Evolutionary conservation across 2,888 invertebrate species (phyloP).

Genomic region (Automeris io): DNA sequence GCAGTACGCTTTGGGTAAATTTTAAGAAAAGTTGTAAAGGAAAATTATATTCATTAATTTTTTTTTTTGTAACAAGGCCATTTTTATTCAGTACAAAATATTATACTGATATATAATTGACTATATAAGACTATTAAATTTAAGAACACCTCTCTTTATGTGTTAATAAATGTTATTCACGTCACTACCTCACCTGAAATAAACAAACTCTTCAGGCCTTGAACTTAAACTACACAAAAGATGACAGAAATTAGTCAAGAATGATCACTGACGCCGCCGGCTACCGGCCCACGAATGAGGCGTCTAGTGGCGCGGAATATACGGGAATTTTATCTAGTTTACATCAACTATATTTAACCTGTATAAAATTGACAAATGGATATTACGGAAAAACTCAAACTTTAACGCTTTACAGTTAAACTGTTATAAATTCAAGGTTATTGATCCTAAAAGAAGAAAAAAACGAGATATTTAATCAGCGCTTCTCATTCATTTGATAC

Average conservation of each 20-base stretch:
- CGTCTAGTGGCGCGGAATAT: constrained; percentile 34
- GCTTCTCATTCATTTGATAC: not conserved
- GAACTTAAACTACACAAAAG: constrained; percentile 48
- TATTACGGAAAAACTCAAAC: constrained; percentile 19
- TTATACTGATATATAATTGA: not conserved
- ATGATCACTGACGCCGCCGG: constrained; percentile 35
- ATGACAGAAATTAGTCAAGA: constrained; percentile 24
- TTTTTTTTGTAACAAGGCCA: not conserved
- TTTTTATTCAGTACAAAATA: not conserved
- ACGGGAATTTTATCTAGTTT: constrained; percentile 58
- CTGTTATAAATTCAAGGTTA: constrained; percentile 17
- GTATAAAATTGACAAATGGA: constrained; percentile 41
- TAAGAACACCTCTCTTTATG: not conserved
- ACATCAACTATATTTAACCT: constrained; percentile 52
- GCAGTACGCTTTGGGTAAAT: not conserved
- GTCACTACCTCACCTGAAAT: constrained; percentile 35
- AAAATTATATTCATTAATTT: not conserved
- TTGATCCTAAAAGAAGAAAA: constrained; percentile 22
- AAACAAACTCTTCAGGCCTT: constrained; percentile 47
- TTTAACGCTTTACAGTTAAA: constrained; percentile 8
- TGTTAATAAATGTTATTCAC: constrained; percentile 12
- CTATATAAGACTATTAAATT: not conserved
- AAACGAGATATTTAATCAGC: not conserved
- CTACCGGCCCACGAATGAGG: constrained; percentile 52
- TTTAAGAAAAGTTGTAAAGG: constrained; percentile 7